phyloP scores from a whole-genome alignment of 2,888 invertebrate species.

The Melanchra persicariae region DNA sequence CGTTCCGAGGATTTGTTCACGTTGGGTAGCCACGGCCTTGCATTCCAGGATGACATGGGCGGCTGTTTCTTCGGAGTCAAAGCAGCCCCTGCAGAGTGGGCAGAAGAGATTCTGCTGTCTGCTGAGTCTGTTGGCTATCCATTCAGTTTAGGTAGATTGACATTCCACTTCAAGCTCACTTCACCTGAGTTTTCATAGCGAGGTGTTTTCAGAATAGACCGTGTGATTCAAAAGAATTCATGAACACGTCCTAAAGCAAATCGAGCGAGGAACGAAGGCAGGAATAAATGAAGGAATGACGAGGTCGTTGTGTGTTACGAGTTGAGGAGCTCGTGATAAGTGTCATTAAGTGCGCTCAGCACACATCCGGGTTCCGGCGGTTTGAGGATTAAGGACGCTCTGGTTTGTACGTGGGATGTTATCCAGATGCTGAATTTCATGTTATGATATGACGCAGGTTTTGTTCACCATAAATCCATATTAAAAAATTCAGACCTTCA shows the following conservation, averaged over 20 bases:
- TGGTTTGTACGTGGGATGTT: not conserved
- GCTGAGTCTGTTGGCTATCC: no score
- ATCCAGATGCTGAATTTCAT: not conserved
- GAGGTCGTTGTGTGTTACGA: constrained; percentile 47
- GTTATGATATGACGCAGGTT: not conserved
- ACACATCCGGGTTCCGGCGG: constrained; percentile 12
- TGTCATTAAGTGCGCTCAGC: constrained; percentile 39
- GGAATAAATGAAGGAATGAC: constrained; percentile 43
- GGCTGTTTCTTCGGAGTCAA: no score
- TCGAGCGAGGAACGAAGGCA: constrained; percentile 25
- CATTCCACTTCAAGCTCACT: no score
- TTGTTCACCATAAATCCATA: not conserved
- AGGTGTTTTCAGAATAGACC: not conserved
- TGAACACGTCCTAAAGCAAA: constrained; percentile 23
- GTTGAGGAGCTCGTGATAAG: constrained; percentile 44
- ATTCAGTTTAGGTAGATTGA: no score
- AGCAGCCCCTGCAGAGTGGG: no score
- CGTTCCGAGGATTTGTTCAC: no score
- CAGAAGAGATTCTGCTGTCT: no score
- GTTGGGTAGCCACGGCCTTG: no score
- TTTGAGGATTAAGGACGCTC: not conserved
- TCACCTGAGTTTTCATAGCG: no score
- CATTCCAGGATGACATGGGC: no score
- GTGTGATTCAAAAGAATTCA: not conserved
- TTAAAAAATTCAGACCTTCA: no score